A percentile compares a stretch with the other conserved stretches of the same genome.
phyloP scores from a whole-genome alignment of 2,113 vertebrate genomes.

The Macquaria australasica region DNA sequence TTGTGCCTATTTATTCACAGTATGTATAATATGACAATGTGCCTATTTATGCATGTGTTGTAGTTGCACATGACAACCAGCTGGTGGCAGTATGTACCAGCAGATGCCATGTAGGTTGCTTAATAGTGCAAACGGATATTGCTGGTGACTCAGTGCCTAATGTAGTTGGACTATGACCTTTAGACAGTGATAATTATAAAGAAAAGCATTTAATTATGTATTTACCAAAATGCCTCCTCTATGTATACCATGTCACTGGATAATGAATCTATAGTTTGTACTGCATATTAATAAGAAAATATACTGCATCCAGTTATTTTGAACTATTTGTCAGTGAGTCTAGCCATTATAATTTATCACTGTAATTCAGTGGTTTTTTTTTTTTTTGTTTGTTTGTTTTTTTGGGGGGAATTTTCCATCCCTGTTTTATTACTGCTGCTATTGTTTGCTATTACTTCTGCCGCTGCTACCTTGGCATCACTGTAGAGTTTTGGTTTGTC shows the following conservation, averaged over 20 bases:
- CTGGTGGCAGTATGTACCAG: slow-evolving; percentile 2
- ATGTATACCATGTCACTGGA: neutral
- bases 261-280: neutral
- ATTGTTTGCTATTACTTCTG: neutral
- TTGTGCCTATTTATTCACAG: neutral
- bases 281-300: neutral
- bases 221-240: neutral
- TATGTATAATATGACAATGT: neutral
- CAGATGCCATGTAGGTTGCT: neutral
- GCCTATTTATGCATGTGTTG: slow-evolving; percentile 6
- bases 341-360: neutral
- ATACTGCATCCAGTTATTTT: neutral
- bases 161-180: neutral
- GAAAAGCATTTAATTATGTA: neutral
- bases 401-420: neutral
- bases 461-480: neutral
- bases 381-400: no score
- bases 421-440: neutral
- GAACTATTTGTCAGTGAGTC: neutral
- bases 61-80: slow-evolving; percentile 30
- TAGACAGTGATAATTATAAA: neutral
- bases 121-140: neutral
- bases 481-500: neutral
- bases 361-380: neutral
- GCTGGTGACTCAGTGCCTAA: neutral